phyloP scores from a whole-genome alignment of 2,113 vertebrate species.

The Eurypyga helias region DNA sequence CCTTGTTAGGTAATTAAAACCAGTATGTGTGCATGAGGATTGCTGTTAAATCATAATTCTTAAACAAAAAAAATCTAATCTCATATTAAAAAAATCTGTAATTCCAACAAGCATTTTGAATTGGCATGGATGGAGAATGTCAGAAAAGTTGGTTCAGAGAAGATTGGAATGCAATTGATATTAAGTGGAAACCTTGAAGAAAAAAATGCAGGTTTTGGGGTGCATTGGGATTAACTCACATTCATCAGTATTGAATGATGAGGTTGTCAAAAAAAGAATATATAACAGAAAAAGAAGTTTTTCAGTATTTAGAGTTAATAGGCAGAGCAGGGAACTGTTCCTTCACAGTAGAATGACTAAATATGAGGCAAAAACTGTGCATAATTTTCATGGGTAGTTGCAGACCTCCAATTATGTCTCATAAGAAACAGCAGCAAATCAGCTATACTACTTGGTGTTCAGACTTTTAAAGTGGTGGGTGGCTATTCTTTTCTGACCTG shows the following conservation, averaged over 20 bases:
- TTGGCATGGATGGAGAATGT: neutral
- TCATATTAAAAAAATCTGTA: neutral
- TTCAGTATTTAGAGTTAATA: neutral
- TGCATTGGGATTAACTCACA: accelerated
- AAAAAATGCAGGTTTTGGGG: neutral
- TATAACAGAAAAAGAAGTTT: neutral
- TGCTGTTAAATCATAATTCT: neutral
- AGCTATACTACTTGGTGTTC: neutral
- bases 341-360: neutral
- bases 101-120: neutral
- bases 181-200: neutral
- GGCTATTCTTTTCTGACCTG: neutral
- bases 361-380: neutral
- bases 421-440: neutral
- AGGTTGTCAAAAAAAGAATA: neutral
- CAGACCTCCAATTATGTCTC: neutral
- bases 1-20: neutral
- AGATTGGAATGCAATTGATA: neutral
- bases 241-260: neutral
- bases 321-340: neutral
- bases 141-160: neutral
- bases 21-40: neutral
- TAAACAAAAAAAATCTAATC: neutral
- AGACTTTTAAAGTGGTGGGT: neutral
- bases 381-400: neutral